Percentiles rank a stretch among this genome's conserved stretches.
These are phyloP conservation scores for Notarius quadriscutis DNA, from an alignment of 2,113 vertebrate genomes.

Conservation along the genomic window DNA sequence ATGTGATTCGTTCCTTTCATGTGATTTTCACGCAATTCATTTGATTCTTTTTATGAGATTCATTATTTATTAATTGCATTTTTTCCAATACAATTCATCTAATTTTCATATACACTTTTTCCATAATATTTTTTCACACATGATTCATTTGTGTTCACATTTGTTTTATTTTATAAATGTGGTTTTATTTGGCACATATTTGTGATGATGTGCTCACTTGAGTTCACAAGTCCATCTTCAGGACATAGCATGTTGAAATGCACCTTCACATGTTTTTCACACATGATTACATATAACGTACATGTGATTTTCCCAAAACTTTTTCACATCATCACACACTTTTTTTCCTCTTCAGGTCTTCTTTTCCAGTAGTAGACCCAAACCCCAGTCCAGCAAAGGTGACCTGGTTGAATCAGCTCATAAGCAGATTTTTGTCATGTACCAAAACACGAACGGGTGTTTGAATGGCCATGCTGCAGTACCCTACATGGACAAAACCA, in stretches of 20 bases:
- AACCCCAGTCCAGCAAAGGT: neutral
- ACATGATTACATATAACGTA: too few relatives aligned
- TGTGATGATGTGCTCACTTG: neutral
- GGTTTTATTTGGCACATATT: neutral
- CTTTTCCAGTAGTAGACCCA: slow-evolving; percentile 71
- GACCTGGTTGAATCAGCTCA: slow-evolving; percentile 48
- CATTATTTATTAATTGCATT: neutral
- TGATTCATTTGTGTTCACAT: neutral
- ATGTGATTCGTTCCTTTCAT: neutral
- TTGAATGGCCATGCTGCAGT: slow-evolving; percentile 59
- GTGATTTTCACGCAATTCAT: neutral
- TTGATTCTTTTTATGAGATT: neutral
- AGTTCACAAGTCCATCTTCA: neutral
- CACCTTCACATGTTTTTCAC: neutral
- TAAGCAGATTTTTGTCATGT: slow-evolving; percentile 53
- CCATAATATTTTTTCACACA: neutral
- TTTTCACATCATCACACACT: neutral
- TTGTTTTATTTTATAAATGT: neutral
- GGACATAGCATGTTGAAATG: neutral
- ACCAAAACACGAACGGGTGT: slow-evolving; percentile 59
- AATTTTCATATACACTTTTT: neutral
- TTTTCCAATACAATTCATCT: neutral
- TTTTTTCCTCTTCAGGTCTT: slow-evolving; percentile 70
- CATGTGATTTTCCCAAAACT: neutral
- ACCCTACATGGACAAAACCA: slow-evolving; percentile 48